phyloP scores from a whole-genome alignment of 2,888 invertebrate genomes.

The Gastrophysa polygoni region DNA sequence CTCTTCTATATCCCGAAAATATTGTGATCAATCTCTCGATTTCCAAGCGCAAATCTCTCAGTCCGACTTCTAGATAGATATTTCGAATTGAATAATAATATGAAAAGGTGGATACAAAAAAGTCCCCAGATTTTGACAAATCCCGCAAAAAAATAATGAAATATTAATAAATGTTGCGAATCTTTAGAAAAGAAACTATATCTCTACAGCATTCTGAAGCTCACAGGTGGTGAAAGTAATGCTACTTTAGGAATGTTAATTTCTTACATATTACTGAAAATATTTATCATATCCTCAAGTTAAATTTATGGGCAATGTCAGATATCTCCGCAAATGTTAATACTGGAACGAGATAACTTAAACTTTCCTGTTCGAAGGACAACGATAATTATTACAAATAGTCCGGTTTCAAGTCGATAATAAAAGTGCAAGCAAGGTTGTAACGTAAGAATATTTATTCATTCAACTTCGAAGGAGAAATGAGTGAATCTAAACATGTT shows the following conservation, averaged over 20 bases:
- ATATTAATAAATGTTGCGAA: no score
- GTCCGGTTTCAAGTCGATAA: constrained; percentile 12
- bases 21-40: no score
- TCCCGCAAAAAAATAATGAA: no score
- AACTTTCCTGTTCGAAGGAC: constrained; percentile 14
- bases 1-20: no score
- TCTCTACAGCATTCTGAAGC: no score
- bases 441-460: constrained; percentile 7
- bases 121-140: no score
- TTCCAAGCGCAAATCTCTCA: no score
- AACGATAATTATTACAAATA: background rate
- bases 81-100: no score
- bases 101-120: no score
- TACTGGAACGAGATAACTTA: background rate
- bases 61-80: no score
- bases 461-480: background rate
- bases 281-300: background rate
- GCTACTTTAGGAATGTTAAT: background rate
- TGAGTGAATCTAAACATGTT: background rate
- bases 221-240: background rate
- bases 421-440: constrained; percentile 11
- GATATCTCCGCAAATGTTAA: background rate
- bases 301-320: constrained; percentile 7
- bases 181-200: no score
- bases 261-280: background rate